A percentile compares a stretch with the other conserved stretches of the same genome.
Evolutionary conservation across 2,888 invertebrate species (phyloP).

Genomic region (Chromoteleia sp.): DNA sequence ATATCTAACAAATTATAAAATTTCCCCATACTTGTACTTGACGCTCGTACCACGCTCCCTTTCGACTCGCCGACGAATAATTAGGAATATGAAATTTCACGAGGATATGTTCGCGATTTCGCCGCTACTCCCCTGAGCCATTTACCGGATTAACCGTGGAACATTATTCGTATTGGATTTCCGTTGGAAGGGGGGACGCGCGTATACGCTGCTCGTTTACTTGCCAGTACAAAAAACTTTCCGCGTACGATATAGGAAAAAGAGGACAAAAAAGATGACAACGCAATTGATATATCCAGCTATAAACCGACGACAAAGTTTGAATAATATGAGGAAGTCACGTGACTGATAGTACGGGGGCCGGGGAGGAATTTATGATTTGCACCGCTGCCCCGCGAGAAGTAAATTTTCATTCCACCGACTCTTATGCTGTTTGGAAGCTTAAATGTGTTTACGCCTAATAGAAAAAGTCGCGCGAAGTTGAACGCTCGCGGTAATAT

Average conservation of each 20-base stretch:
- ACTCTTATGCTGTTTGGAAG: slow-evolving; percentile 41
- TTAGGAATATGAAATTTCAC: slow-evolving; percentile 65
- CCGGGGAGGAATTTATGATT: slow-evolving; percentile 56
- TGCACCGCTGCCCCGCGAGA: slow-evolving; percentile 19
- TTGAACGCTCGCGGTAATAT: slow-evolving; percentile 50
- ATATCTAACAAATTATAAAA: slow-evolving; percentile 22
- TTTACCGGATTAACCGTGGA: slow-evolving; percentile 64
- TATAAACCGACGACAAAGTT: slow-evolving; percentile 62
- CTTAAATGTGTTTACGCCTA: slow-evolving; percentile 62
- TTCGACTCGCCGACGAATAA: slow-evolving; percentile 48
- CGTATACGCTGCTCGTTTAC: slow-evolving; percentile 45
- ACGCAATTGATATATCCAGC: slow-evolving; percentile 60
- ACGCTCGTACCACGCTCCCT: slow-evolving; percentile 5
- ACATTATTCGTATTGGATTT: slow-evolving; percentile 66
- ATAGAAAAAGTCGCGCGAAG: slow-evolving; percentile 32
- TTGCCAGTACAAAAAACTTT: slow-evolving; percentile 43
- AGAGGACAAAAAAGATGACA: slow-evolving; percentile 44
- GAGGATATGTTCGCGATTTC: slow-evolving; percentile 60
- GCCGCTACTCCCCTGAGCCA: slow-evolving; percentile 55
- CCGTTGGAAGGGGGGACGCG: slow-evolving; percentile 14
- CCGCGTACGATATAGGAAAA: slow-evolving; percentile 35
- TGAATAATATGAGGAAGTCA: slow-evolving; percentile 61
- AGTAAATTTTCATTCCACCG: slow-evolving; percentile 62
- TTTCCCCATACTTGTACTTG: slow-evolving; percentile 8
- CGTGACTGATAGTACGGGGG: slow-evolving; percentile 52